Percentiles rank a stretch among this genome's conserved stretches.
Conservation (phyloP, 2,888 invertebrate species). For the Scaptomyza caliginosa region DNA sequence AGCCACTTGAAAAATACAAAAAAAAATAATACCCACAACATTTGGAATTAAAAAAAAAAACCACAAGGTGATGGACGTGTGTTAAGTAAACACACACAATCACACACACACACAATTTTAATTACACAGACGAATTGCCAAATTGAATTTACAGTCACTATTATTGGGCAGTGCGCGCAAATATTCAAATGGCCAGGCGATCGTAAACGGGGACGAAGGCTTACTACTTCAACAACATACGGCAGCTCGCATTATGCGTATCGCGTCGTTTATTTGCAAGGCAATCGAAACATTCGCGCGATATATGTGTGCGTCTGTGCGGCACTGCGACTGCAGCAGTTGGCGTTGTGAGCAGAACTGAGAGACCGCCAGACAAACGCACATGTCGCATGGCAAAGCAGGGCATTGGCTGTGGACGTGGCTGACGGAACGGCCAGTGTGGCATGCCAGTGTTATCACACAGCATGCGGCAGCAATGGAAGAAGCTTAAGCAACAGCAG, state of each 20-base stretch:
- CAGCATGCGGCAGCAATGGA: conserved; percentile 57
- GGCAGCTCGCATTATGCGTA: too few species aligned
- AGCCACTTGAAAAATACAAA: conserved; percentile 13
- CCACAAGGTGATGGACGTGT: conserved; percentile 10
- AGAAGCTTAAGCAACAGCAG: neutral
- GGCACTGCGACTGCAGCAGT: conserved; percentile 69
- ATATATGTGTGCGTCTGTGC: conserved; percentile 46
- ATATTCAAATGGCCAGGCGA: conserved; percentile 44
- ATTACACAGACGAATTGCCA: conserved; percentile 5
- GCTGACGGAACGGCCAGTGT: conserved; percentile 13
- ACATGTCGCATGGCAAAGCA: conserved; percentile 35
- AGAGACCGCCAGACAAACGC: conserved; percentile 47
- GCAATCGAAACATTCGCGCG: conserved; percentile 17
- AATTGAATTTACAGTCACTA: neutral
- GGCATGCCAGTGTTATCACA: conserved; percentile 49
- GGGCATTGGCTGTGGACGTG: neutral
- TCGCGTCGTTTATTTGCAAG: conserved; percentile 23
- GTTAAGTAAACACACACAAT: conserved; percentile 17
- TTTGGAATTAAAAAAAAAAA: conserved; percentile 9
- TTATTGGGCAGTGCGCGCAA: conserved; percentile 39
- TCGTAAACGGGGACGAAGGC: conserved; percentile 31
- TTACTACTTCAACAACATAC: neutral
- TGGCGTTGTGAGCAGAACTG: conserved; percentile 73
- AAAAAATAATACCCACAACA: neutral
- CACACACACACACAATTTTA: conserved; percentile 5